These are phyloP conservation scores for Anolis apletophallus DNA, from an alignment of 2,797 vertebrate species.

Conservation along the genomic window DNA sequence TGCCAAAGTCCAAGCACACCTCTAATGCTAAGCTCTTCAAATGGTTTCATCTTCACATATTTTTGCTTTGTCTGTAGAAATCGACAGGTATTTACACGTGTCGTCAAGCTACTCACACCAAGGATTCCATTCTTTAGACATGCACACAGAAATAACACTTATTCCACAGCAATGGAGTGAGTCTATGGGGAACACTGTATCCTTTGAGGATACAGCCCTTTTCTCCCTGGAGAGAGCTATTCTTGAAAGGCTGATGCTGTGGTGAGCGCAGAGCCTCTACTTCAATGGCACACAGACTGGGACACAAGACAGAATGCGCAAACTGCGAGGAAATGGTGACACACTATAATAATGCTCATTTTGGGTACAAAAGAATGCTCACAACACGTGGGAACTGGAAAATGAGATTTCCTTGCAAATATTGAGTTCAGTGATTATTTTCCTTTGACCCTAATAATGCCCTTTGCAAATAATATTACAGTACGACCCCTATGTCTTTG, in stretches of 20 bases:
- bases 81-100: constrained; percentile 60
- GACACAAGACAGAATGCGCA: constrained; percentile 18
- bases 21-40: constrained; percentile 30
- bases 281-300: constrained; percentile 20
- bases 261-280: constrained; percentile 14
- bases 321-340: constrained; percentile 19
- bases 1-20: constrained; percentile 6
- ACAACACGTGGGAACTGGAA: constrained; percentile 55
- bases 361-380: constrained; percentile 43
- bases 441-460: constrained; percentile 60
- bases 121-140: constrained; percentile 60
- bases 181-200: constrained; percentile 23
- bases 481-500: neutral
- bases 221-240: constrained; percentile 16
- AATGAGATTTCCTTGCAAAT: constrained; percentile 64
- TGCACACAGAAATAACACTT: constrained; percentile 59
- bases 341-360: neutral
- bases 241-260: constrained; percentile 44
- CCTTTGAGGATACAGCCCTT: constrained; percentile 47
- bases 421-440: constrained; percentile 63
- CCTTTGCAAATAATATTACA: constrained; percentile 56
- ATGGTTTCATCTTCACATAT: neutral
- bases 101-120: constrained; percentile 54
- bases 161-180: constrained; percentile 7
- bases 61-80: constrained; percentile 39